These are phyloP conservation scores for Drosophila histrio DNA, from an alignment of 2,888 invertebrate genomes.

Conservation along the genomic window DNA sequence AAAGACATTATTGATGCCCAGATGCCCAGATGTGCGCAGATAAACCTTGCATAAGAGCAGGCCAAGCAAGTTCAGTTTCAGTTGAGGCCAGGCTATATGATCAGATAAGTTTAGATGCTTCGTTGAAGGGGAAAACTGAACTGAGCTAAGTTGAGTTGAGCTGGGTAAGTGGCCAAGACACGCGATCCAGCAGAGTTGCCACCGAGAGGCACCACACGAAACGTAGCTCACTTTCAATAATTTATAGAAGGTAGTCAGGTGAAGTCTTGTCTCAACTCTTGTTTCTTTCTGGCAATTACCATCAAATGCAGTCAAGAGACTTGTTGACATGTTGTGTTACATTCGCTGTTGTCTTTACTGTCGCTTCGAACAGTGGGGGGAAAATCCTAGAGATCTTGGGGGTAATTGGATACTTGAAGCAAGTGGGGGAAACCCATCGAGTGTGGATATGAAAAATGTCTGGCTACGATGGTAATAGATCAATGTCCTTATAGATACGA, in stretches of 20 bases:
- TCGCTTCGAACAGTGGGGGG: background rate
- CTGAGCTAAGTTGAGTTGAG: background rate
- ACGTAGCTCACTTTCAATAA: slow-evolving; percentile 68
- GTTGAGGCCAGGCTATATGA: slow-evolving; percentile 18
- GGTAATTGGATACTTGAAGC: slow-evolving; percentile 79
- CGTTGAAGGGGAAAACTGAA: background rate
- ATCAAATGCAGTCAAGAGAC: slow-evolving; percentile 76
- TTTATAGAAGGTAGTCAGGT: slow-evolving; percentile 78
- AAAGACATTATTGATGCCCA: slow-evolving; percentile 80
- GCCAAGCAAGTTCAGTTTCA: slow-evolving; percentile 32
- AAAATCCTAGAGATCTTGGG: slow-evolving; percentile 20
- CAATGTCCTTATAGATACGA: slow-evolving; percentile 26
- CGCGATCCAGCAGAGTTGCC: slow-evolving; percentile 61
- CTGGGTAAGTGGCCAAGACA: slow-evolving; percentile 44
- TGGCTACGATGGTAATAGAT: slow-evolving; percentile 57
- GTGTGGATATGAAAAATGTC: slow-evolving; percentile 70
- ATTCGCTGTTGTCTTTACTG: slow-evolving; percentile 16
- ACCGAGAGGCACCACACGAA: slow-evolving; percentile 51
- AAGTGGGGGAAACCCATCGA: slow-evolving; percentile 43
- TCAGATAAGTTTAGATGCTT: slow-evolving; percentile 26
- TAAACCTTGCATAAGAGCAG: slow-evolving; percentile 31
- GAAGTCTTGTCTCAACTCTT: slow-evolving; percentile 66
- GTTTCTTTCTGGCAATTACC: slow-evolving; percentile 69
- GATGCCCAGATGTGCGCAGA: slow-evolving; percentile 74
- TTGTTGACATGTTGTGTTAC: slow-evolving; percentile 73